Base-by-base conservation (phyloP, 37 sponge, comb jelly and placozoan genomes). In the Ianthella basta region DNA sequence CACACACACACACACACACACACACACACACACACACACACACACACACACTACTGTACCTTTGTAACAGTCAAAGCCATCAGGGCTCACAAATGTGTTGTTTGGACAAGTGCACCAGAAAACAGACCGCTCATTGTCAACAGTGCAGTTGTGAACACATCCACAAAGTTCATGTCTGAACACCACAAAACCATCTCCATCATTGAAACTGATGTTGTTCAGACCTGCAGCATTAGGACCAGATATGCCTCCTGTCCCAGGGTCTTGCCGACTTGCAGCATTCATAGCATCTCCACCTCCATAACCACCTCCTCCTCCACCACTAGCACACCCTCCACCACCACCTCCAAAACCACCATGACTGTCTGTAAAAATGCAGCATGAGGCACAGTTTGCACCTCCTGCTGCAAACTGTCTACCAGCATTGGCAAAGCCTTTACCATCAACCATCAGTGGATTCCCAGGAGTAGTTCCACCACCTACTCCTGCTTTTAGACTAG, bases 271-370 rank as follows among this genome's bases (percentile, higher is more conserved):
- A 53, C 24, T 19, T 50, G 21, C 57, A 24, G 35, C 15, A 15
- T 23, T 59, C 3, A 18, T 0, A 19, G 24, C 59, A 24, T 29
- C 21, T 15, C 86, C 86, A 15, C 86, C 86, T 16, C 55, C 30
- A 4, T 67, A 44, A 35, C 86, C 86, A 2, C 86, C 86, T 50
- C 86, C 86, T 35, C 86, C 80, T 55, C 86, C 86, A 33, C 86
- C 86, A 44, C 80, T 65, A n/a, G 64, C 80, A 86, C 86, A 79
- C 0, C 57, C 80, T 30, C 86, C 86, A 60, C 86, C 86, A n/a
- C 86, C 86, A 1, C 64, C 86, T 79, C 86, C 86, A 79, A 86
- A 86, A 21, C 86, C 86, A 25, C 86, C 86, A 29, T 75, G 29
- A 3, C 25, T 61, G 60, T 30, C 53, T 3, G 1, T 53, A 75